phyloP scores from a whole-genome alignment of 2,888 invertebrate species.

The Cynaeus angustus region DNA sequence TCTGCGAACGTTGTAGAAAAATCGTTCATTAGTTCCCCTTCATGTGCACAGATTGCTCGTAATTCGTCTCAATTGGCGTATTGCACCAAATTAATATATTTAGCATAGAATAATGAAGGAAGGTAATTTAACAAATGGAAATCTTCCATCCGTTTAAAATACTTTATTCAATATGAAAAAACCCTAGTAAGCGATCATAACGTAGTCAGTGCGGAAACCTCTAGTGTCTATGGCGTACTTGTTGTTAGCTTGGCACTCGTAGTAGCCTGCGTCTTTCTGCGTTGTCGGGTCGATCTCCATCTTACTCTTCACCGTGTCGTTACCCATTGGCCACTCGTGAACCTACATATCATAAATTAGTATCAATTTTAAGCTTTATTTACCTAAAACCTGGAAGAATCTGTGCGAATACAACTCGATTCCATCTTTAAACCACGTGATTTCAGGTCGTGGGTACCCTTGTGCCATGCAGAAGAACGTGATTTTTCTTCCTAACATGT shows the following conservation, averaged over 20 bases:
- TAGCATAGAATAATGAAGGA: slow-evolving; percentile 32
- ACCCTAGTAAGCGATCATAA: slow-evolving; percentile 73
- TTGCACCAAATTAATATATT: slow-evolving; percentile 47
- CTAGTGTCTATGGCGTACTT: slow-evolving; percentile 80
- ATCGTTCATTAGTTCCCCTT: slow-evolving; percentile 49
- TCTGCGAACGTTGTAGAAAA: slow-evolving; percentile 40
- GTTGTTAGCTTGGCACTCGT: slow-evolving; percentile 83
- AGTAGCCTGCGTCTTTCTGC: slow-evolving; percentile 82
- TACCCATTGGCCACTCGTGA: slow-evolving; percentile 79
- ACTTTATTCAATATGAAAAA: slow-evolving; percentile 28
- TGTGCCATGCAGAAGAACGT: slow-evolving; percentile 84
- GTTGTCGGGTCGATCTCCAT: slow-evolving; percentile 85
- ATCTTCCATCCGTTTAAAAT: slow-evolving; percentile 17
- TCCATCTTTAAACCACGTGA: slow-evolving; percentile 86
- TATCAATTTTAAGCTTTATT: too few relatives aligned
- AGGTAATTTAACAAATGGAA: slow-evolving; percentile 14
- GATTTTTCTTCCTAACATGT: slow-evolving; percentile 84
- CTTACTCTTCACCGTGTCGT: slow-evolving; percentile 80
- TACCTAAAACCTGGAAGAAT: slow-evolving; percentile 78
- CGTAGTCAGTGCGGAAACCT: slow-evolving; percentile 80
- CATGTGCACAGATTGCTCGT: slow-evolving; percentile 53
- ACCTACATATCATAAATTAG: slow-evolving; percentile 69
- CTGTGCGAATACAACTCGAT: slow-evolving; percentile 83
- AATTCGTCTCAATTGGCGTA: slow-evolving; percentile 56
- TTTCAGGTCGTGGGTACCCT: slow-evolving; percentile 82